A percentile compares a stretch with the other conserved stretches of the same genome.
Evolutionary conservation across 2,113 vertebrate species (phyloP).

Genomic region (Labrus mixtus): DNA sequence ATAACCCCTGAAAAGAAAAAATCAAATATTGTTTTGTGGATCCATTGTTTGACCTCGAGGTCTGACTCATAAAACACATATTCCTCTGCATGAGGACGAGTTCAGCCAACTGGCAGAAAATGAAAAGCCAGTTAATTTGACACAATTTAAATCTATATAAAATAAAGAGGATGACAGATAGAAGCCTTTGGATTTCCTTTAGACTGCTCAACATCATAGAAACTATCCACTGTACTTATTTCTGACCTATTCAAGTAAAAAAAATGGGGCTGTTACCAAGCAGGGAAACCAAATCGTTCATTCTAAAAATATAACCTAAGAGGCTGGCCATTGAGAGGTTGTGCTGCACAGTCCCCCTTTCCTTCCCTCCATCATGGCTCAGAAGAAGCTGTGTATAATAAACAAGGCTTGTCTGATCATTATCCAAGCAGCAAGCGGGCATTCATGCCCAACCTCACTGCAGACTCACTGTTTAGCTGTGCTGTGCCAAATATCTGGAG

Average conservation of each 20-base stretch:
- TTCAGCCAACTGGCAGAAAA: neutral
- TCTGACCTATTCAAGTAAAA: constrained; percentile 47
- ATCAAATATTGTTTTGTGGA: neutral
- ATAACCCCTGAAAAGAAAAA: neutral
- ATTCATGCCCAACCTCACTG: constrained; percentile 16
- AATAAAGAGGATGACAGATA: neutral
- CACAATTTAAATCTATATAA: neutral
- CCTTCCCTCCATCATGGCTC: constrained; percentile 13
- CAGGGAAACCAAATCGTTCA: constrained; percentile 47
- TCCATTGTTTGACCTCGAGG: neutral
- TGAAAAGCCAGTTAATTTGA: neutral
- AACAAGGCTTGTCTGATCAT: constrained; percentile 44
- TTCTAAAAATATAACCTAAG: constrained; percentile 59
- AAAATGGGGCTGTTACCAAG: constrained; percentile 56
- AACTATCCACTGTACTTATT: constrained; percentile 19
- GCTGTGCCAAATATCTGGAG: constrained; percentile 14
- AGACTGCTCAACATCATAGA: neutral
- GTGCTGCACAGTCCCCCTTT: constrained; percentile 17
- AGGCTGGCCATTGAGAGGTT: constrained; percentile 17
- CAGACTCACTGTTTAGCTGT: constrained; percentile 26
- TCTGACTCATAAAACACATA: constrained; percentile 21
- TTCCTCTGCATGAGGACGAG: neutral
- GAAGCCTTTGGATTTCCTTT: constrained; percentile 16
- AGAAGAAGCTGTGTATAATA: constrained; percentile 26
- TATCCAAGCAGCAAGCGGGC: constrained; percentile 36